A percentile compares a stretch with the other conserved stretches of the same genome.
These are phyloP conservation scores for Acanthosepion pharaonis DNA, from an alignment of 2,888 invertebrate genomes.

Conservation along the genomic window DNA sequence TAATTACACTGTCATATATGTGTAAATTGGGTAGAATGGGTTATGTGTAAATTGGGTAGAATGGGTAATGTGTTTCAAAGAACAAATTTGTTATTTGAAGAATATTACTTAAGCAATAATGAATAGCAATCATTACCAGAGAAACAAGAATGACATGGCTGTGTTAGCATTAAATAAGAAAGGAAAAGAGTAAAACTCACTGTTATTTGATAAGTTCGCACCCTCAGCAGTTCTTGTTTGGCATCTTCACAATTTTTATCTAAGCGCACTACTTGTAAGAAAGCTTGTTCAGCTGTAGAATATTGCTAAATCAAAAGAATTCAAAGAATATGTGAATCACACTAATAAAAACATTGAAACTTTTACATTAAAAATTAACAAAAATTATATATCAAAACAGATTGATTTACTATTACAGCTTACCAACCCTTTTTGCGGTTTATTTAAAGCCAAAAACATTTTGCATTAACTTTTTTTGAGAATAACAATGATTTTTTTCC, in stretches of 20 bases:
- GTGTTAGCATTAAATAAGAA: not conserved
- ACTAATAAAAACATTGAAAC: too few relatives aligned
- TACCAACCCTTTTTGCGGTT: too few relatives aligned
- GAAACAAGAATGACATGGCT: not conserved
- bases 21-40: too few relatives aligned
- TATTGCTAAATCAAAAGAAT: constrained; percentile 69
- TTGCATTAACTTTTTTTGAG: too few relatives aligned
- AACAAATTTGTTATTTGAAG: not conserved
- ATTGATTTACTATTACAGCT: too few relatives aligned
- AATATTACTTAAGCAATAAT: not conserved
- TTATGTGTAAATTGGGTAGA: too few relatives aligned
- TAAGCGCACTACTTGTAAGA: constrained; percentile 75
- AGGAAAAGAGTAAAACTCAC: constrained; percentile 60
- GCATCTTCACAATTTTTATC: constrained; percentile 76
- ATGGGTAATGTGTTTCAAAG: not conserved
- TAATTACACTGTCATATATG: too few relatives aligned
- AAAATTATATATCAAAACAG: not conserved
- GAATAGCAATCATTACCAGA: not conserved
- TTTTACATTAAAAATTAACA: not conserved
- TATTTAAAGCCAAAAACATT: too few relatives aligned
- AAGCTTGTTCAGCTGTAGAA: constrained; percentile 75
- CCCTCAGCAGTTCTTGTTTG: constrained; percentile 73
- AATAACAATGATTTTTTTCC: too few relatives aligned
- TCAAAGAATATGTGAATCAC: not conserved
- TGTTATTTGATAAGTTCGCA: constrained; percentile 73